Conservation (phyloP, 2,888 invertebrate species). For the Lycocerus yunnanus region DNA sequence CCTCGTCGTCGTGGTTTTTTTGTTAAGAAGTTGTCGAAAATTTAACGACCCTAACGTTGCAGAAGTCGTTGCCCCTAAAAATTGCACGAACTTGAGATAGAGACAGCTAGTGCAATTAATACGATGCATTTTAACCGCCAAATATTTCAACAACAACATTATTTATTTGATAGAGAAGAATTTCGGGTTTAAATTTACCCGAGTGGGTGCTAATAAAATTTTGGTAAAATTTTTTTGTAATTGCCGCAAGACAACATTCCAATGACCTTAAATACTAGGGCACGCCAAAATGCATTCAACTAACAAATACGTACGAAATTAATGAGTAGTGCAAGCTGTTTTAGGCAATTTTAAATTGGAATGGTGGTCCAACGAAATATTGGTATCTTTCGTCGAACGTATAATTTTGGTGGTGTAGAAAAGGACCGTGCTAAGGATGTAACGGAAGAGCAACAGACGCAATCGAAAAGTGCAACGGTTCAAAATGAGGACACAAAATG, state of each 20-base stretch:
- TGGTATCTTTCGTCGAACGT: not conserved
- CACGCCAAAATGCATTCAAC: conserved; percentile 38
- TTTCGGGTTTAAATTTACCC: not conserved
- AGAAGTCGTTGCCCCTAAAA: conserved; percentile 30
- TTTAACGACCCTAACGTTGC: conserved; percentile 45
- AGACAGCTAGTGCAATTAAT: conserved; percentile 31
- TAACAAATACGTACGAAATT: conserved; percentile 39
- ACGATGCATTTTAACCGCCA: conserved; percentile 1
- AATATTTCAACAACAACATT: not conserved
- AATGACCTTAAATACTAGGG: conserved; percentile 41
- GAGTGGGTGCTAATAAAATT: not conserved
- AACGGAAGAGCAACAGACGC: conserved; percentile 30
- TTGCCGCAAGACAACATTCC: conserved; percentile 40
- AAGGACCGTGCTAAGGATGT: conserved; percentile 15
- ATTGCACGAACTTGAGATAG: conserved; percentile 29
- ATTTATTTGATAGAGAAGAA: not conserved
- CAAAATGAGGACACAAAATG: conserved; percentile 55
- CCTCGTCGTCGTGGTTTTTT: conserved; percentile 39
- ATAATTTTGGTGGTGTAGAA: not conserved
- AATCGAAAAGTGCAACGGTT: conserved; percentile 52
- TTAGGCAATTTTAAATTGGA: conserved; percentile 22
- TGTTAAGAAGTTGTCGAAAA: conserved; percentile 50
- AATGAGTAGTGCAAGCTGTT: conserved; percentile 35
- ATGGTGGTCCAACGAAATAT: conserved; percentile 11
- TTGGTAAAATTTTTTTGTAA: not conserved